These are phyloP conservation scores for Cephus sareptanus DNA, from an alignment of 2,888 invertebrate species.

Conservation along the genomic window DNA sequence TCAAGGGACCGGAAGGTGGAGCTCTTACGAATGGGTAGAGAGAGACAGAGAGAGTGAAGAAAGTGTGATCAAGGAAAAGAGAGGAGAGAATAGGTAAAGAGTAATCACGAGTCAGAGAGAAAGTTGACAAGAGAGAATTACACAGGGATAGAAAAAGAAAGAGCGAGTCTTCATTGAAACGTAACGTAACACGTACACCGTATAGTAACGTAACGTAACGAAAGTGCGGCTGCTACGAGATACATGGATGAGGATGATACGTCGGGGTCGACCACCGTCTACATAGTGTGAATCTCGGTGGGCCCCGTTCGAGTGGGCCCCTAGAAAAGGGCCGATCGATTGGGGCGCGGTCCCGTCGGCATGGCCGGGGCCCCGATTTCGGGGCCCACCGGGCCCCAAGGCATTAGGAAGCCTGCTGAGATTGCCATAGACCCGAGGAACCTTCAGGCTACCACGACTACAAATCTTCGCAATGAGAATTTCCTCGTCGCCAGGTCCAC, in stretches of 20 bases:
- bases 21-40: background rate
- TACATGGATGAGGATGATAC: constrained; percentile 10
- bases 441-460: constrained; percentile 27
- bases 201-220: background rate
- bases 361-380: constrained; percentile 54
- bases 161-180: background rate
- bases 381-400: constrained; percentile 34
- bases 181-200: constrained; percentile 13
- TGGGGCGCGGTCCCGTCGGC: constrained; percentile 18
- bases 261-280: background rate
- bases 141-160: background rate
- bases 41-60: background rate
- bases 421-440: constrained; percentile 58
- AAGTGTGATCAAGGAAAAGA: background rate
- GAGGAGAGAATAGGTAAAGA: background rate
- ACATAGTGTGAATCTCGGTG: constrained; percentile 3
- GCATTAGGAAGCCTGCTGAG: constrained; percentile 45
- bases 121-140: background rate
- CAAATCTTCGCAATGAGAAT: constrained; percentile 2
- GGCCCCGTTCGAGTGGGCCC: constrained; percentile 10
- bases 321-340: constrained; percentile 9
- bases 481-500: background rate
- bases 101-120: background rate
- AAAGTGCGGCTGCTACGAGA: background rate
- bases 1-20: background rate